Evolutionary conservation across 2,888 invertebrate species (phyloP).

Genomic region (Pammene fasciana): DNA sequence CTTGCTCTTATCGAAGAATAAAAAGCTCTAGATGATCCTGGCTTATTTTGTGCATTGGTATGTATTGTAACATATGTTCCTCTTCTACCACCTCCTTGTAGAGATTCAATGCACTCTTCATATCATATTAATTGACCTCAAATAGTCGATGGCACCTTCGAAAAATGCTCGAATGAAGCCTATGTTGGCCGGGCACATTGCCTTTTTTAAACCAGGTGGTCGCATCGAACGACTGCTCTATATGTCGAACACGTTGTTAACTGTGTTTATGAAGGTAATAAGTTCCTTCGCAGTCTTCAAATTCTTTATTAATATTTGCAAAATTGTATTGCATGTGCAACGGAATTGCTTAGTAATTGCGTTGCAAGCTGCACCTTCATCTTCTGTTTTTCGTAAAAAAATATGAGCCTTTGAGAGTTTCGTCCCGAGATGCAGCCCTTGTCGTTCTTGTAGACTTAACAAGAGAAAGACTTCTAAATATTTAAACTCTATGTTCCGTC

Average conservation of each 20-base stretch:
- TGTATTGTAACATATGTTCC: slow-evolving; percentile 25
- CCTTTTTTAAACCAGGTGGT: slow-evolving; percentile 45
- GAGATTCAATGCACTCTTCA: slow-evolving; percentile 43
- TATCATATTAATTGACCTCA: slow-evolving; percentile 39
- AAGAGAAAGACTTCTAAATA: slow-evolving; percentile 41
- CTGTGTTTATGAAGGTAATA: slow-evolving; percentile 39
- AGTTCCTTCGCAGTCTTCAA: slow-evolving; percentile 42
- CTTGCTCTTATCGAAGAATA: slow-evolving; percentile 42
- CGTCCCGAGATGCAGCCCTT: slow-evolving; percentile 33
- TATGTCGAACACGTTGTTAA: slow-evolving; percentile 44
- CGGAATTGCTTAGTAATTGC: no score
- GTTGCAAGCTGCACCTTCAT: no score
- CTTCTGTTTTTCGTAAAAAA: slow-evolving; percentile 40
- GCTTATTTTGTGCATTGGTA: slow-evolving; percentile 42
- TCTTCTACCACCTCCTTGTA: slow-evolving; percentile 33
- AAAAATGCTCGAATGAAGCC: slow-evolving; percentile 40
- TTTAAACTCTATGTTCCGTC: slow-evolving; percentile 38
- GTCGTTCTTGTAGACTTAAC: slow-evolving; percentile 33
- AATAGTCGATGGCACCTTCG: slow-evolving; percentile 36
- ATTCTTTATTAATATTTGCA: slow-evolving; percentile 23
- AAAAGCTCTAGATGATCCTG: slow-evolving; percentile 44
- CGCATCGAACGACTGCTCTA: slow-evolving; percentile 43
- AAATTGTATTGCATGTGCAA: neutral
- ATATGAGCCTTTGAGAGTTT: slow-evolving; percentile 36
- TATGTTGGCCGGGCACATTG: slow-evolving; percentile 43